Evolutionary conservation across 2,797 vertebrate genomes (phyloP).

Genomic region (Sciurus vulgaris): DNA sequence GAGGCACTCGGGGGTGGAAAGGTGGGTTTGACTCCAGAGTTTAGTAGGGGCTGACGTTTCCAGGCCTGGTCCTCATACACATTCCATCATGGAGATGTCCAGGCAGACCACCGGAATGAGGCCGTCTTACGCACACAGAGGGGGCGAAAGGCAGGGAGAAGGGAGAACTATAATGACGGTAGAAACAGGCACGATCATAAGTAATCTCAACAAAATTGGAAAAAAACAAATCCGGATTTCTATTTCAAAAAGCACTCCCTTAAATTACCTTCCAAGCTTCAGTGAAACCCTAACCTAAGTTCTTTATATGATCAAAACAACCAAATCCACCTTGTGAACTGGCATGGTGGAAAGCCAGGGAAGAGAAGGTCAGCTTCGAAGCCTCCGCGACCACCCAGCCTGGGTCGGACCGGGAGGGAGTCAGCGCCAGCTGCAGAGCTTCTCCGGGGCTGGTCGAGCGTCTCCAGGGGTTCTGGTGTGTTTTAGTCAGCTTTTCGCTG

Average conservation of each 20-base stretch:
- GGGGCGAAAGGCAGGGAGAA: neutral
- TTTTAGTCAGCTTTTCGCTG: too few relatives aligned
- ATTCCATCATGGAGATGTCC: slow-evolving; percentile 74
- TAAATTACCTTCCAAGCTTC: neutral
- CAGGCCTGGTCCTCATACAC: slow-evolving; percentile 68
- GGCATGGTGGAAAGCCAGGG: neutral
- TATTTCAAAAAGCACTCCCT: slow-evolving; percentile 37
- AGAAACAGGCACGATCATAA: slow-evolving; percentile 21
- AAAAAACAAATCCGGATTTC: neutral
- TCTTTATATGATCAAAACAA: slow-evolving; percentile 33
- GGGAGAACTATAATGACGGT: neutral
- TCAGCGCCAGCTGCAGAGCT: neutral
- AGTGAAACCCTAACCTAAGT: slow-evolving; percentile 42
- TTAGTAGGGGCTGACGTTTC: slow-evolving; percentile 70
- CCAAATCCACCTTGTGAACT: neutral
- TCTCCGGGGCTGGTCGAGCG: slow-evolving; percentile 5
- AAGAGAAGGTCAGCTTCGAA: neutral
- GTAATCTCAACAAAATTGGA: slow-evolving; percentile 14
- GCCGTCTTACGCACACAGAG: neutral
- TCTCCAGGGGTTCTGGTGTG: neutral
- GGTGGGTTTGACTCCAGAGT: slow-evolving; percentile 20
- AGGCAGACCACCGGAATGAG: slow-evolving; percentile 36
- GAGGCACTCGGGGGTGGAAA: slow-evolving; percentile 54
- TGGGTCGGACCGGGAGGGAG: neutral
- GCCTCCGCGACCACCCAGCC: neutral